Evolutionary conservation across 1,140 invertebrate genomes (phyloP).

Genomic region (Apis laboriosa): DNA sequence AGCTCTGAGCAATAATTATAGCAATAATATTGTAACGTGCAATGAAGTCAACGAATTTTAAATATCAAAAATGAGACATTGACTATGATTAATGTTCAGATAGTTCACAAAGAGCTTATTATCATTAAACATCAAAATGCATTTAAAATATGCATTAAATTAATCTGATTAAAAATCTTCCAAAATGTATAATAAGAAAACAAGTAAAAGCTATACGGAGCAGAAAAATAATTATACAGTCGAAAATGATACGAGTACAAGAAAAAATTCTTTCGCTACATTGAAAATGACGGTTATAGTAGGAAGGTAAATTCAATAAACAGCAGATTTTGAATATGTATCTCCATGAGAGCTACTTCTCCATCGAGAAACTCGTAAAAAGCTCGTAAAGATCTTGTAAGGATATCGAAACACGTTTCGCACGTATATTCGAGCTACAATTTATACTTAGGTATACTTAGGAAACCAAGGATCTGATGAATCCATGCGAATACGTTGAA

Average conservation of each 20-base stretch:
- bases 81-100: too few species aligned
- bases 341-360: not conserved
- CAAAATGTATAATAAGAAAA: too few species aligned
- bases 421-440: constrained; percentile 23
- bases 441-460: not conserved
- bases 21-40: too few species aligned
- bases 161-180: too few species aligned
- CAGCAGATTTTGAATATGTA: constrained; percentile 37
- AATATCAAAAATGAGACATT: too few species aligned
- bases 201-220: too few species aligned
- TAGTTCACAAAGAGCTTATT: too few species aligned
- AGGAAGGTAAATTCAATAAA: constrained; percentile 51
- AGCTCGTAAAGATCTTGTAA: constrained; percentile 49
- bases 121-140: too few species aligned
- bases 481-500: constrained; percentile 23
- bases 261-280: not conserved
- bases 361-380: constrained; percentile 36
- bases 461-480: constrained; percentile 20
- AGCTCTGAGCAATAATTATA: too few species aligned
- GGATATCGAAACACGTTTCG: constrained; percentile 34
- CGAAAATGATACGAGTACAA: not conserved
- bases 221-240: not conserved
- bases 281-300: constrained; percentile 25
- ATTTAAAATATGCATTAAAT: too few species aligned
- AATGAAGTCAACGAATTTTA: too few species aligned